phyloP scores from a whole-genome alignment of 2,113 vertebrate species.

The Maccullochella peelii region DNA sequence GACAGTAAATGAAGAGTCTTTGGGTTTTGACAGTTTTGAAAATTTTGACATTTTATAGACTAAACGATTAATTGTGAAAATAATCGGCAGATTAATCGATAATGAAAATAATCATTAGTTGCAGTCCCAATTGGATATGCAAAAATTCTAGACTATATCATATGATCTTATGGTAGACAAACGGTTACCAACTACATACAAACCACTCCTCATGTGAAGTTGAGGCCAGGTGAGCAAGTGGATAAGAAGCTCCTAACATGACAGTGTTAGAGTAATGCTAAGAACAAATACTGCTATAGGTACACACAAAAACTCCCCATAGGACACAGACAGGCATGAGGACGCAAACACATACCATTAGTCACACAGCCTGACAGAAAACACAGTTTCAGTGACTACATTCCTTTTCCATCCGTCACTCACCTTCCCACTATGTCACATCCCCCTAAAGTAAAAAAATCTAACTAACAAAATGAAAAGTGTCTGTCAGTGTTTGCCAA shows the following conservation, averaged over 20 bases:
- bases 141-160: no score
- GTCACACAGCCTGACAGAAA: slow-evolving; percentile 1
- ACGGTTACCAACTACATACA: background rate
- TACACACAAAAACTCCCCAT: background rate
- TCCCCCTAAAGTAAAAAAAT: background rate
- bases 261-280: background rate
- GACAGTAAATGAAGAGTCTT: no score
- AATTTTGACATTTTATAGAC: no score
- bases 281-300: background rate
- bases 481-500: slow-evolving; percentile 33
- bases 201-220: background rate
- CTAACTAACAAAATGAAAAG: slow-evolving; percentile 30
- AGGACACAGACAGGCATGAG: background rate
- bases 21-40: no score
- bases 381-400: slow-evolving; percentile 5
- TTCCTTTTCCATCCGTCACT: slow-evolving; percentile 12
- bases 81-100: no score
- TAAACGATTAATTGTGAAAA: no score
- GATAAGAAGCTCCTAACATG: background rate
- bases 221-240: background rate
- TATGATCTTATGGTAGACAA: background rate
- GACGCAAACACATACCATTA: background rate
- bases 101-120: no score
- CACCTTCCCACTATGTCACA: background rate
- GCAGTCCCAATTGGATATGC: no score